These are phyloP conservation scores for Pocillopora verrucosa DNA, from an alignment of 64 coral and sea anemone species.

Conservation along the genomic window DNA sequence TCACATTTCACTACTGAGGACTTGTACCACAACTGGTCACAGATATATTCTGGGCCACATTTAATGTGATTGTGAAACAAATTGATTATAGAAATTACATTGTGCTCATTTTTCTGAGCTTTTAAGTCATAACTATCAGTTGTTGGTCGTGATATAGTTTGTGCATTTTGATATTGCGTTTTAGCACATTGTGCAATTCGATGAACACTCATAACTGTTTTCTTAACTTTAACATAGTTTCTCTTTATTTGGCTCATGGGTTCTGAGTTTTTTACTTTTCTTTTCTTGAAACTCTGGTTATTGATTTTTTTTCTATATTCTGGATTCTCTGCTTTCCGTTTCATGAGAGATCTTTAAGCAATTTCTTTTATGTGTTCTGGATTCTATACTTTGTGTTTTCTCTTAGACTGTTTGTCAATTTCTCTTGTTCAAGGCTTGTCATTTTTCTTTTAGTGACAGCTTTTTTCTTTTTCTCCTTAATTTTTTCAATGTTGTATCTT, in stretches of 20 bases:
- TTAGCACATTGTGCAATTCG: not conserved
- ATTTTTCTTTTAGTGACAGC: no score
- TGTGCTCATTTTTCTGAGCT: not conserved
- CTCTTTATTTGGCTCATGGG: not conserved
- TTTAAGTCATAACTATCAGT: no score
- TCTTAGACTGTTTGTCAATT: no score
- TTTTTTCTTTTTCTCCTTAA: no score
- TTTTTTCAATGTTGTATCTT: no score
- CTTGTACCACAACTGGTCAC: no score
- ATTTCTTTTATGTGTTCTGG: not conserved
- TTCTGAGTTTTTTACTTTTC: not conserved
- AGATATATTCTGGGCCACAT: no score
- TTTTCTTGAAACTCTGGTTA: not conserved
- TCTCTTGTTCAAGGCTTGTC: no score
- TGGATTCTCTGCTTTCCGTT: not conserved
- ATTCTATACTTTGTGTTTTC: not conserved
- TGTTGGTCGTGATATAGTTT: not conserved
- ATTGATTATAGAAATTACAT: no score
- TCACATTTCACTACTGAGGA: no score
- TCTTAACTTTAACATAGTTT: not conserved
- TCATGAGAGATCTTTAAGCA: not conserved
- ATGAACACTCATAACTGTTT: not conserved
- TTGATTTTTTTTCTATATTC: not conserved
- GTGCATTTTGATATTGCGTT: not conserved
- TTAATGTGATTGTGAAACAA: no score